phyloP scores from a whole-genome alignment of 2,888 invertebrate species.

The Caenorhabditis wallacei region DNA sequence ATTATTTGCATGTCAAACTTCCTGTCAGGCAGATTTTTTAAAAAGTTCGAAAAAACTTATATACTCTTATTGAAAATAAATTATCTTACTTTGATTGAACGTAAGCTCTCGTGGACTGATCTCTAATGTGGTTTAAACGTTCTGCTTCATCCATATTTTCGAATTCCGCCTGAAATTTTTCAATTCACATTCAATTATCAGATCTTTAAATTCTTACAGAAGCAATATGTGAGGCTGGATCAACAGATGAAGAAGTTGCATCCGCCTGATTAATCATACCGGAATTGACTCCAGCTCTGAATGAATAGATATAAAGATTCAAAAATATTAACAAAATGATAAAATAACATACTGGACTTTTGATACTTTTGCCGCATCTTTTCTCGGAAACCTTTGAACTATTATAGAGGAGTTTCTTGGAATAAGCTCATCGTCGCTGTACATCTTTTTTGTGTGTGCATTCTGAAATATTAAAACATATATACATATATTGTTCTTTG shows the following conservation, averaged over 20 bases:
- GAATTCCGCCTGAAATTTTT: conserved; percentile 76
- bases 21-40: conserved; percentile 45
- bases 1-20: too few species aligned
- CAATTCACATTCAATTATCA: conserved; percentile 26
- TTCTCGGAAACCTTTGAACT: conserved; percentile 93
- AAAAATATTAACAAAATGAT: conserved; percentile 6
- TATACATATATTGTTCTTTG: too few species aligned
- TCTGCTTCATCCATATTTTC: conserved; percentile 96
- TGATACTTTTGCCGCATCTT: conserved; percentile 79
- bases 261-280: conserved; percentile 69
- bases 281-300: conserved; percentile 71
- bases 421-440: conserved; percentile 93
- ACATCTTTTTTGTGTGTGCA: conserved; percentile 87
- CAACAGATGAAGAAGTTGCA: conserved; percentile 43
- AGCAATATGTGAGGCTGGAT: conserved; percentile 60
- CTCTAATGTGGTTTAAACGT: conserved; percentile 97
- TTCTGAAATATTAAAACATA: too few species aligned
- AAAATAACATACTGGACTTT: conserved; percentile 81
- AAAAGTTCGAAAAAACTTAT: too few species aligned
- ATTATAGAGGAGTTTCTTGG: conserved; percentile 98
- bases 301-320: not conserved
- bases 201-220: conserved; percentile 46
- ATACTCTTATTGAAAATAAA: too few species aligned
- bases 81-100: conserved; percentile 97
- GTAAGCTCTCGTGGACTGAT: conserved; percentile 96